Evolutionary conservation across 2,888 invertebrate species (phyloP), one percentile per base, ranked within the genome.

Genomic region (Phragmatobia fuliginosa): DNA sequence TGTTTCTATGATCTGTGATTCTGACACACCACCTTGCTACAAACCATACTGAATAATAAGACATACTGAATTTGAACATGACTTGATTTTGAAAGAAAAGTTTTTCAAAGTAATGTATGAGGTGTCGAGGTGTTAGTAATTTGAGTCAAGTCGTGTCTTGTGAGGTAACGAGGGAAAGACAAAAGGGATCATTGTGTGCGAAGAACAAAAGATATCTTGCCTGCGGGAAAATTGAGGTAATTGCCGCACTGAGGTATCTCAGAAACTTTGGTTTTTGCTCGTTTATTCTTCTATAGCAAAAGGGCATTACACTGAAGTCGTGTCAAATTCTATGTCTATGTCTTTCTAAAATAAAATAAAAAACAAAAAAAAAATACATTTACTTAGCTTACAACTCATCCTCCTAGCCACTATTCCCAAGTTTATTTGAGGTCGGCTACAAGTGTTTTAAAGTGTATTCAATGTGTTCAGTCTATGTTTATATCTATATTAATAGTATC

Each of bases 101-200:
- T 11, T 16, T 31, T 49, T 36, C n/a, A 18, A 21, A 31, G 41
- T 31, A 16, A 21, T 21, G 3, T 8, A 38, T 28, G 16, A 56
- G 38, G 41, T 45, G 56, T 33, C 21, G 33, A 21, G 21, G 18
- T 62, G n/a, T 14, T 31, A 21, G 64, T 64, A 68, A 52, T 56
- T 45, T 45, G 25, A 38, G 31, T n/a, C 36, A 36, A 32, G 38
- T 61, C 69, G 62, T 70, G 60, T 62, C 56, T 69, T 56, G 33
- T 49, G 72, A 71, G 75, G 73, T 78, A 75, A 80, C 75, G 67
- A 80, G 80, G 68, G 61, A 67, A 72, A 75, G 61, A 71, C 18
- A 56, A 68, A 78, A 72, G 78, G 62, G 73, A 75, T 78, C 79
- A 75, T 70, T 78, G 79, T 79, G 73, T 71, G 64, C 49, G 67